Evolutionary conservation across 2,888 invertebrate species (phyloP).

Genomic region (Eumacrocentrus americanus): DNA sequence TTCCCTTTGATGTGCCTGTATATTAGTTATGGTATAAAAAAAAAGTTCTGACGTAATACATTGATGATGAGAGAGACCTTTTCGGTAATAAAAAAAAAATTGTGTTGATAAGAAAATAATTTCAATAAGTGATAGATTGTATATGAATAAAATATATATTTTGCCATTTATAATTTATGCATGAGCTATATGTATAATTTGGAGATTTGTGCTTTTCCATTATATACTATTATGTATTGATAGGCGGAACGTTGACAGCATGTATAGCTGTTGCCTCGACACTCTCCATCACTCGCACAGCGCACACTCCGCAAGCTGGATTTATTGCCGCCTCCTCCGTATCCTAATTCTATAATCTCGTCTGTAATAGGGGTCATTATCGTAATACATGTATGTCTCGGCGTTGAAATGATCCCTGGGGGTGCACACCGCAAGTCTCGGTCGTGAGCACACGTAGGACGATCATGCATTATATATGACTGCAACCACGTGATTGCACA

Average conservation of each 20-base stretch:
- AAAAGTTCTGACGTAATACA: no score
- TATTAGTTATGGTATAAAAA: not conserved
- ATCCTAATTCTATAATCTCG: slow-evolving; percentile 57
- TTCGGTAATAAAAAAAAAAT: no score
- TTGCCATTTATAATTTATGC: no score
- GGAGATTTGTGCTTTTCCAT: no score
- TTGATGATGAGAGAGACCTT: no score
- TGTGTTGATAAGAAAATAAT: no score
- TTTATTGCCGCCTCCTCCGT: slow-evolving; percentile 51
- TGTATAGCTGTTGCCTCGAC: not conserved
- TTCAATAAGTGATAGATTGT: no score
- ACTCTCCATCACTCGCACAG: not conserved
- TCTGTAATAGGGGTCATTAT: slow-evolving; percentile 55
- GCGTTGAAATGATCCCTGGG: slow-evolving; percentile 36
- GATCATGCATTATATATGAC: slow-evolving; percentile 35
- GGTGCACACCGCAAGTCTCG: slow-evolving; percentile 24
- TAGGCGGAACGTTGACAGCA: no score
- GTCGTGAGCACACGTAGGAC: slow-evolving; percentile 32
- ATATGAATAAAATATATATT: no score
- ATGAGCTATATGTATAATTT: no score
- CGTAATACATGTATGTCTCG: slow-evolving; percentile 56
- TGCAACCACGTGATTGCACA: slow-evolving; percentile 52
- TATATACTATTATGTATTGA: no score
- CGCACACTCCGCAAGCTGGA: slow-evolving; percentile 37
- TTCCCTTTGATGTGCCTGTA: not conserved